Evolutionary conservation across 1,140 invertebrate species (phyloP).

Genomic region (Ceratosolen fusciceps): DNA sequence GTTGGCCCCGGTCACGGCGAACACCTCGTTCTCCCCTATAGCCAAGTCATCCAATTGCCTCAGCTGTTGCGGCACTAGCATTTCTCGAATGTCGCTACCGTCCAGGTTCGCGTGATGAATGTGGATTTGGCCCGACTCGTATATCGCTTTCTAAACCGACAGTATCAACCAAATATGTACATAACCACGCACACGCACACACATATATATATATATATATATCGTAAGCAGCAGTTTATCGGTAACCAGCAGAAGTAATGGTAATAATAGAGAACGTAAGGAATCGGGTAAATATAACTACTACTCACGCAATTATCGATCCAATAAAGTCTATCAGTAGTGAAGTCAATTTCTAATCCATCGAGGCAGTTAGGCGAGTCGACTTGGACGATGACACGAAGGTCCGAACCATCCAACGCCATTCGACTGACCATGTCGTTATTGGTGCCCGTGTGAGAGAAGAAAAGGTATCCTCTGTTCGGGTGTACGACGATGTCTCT

Average conservation of each 20-base stretch:
- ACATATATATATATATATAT: too few species aligned
- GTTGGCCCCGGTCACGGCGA: neutral
- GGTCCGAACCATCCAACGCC: neutral
- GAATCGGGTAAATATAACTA: too few species aligned
- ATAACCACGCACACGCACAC: too few species aligned
- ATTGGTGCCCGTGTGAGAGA: neutral
- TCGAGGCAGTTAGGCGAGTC: neutral
- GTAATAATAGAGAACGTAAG: too few species aligned
- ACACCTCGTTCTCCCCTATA: neutral
- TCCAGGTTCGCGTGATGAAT: slow-evolving; percentile 18
- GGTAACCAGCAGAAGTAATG: too few species aligned
- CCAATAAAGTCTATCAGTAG: slow-evolving; percentile 32
- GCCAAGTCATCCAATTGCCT: neutral
- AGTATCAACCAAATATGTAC: too few species aligned
- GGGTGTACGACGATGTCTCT: slow-evolving; percentile 17
- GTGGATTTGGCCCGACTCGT: neutral
- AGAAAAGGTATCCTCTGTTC: slow-evolving; percentile 24
- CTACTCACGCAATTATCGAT: slow-evolving; percentile 6
- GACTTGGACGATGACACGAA: neutral
- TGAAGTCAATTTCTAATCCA: slow-evolving; percentile 13
- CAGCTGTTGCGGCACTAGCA: neutral
- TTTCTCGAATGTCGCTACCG: neutral
- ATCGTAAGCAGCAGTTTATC: too few species aligned
- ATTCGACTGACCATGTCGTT: neutral
- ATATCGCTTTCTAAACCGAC: neutral